A percentile compares a stretch with the other conserved stretches of the same genome.
phyloP scores from a whole-genome alignment of 2,888 invertebrate species.

The Trachelus stipa region DNA sequence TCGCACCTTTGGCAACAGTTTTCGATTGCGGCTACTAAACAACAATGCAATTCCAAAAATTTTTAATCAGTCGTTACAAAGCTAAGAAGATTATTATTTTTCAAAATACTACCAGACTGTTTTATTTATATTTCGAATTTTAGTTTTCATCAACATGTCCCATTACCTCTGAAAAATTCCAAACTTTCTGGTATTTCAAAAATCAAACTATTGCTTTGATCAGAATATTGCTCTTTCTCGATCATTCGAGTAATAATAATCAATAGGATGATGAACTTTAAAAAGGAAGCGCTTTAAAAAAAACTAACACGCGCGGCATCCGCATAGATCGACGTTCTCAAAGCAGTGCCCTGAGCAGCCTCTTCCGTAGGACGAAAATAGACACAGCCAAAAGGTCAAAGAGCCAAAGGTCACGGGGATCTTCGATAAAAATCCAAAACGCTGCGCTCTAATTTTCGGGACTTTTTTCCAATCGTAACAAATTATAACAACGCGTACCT shows the following conservation, averaged over 20 bases:
- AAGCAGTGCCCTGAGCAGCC: not conserved
- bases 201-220: not conserved
- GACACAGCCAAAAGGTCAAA: constrained; percentile 59
- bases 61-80: not conserved
- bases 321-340: not conserved
- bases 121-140: not conserved
- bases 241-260: not conserved
- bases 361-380: constrained; percentile 52
- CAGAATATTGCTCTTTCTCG: not conserved
- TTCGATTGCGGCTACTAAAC: not conserved
- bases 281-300: not conserved
- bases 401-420: not conserved
- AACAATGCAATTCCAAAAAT: not conserved
- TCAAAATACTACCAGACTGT: not conserved
- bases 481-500: constrained; percentile 50
- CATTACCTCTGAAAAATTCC: not conserved
- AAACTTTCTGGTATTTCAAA: not conserved
- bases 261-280: not conserved
- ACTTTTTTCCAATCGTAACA: not conserved
- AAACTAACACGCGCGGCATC: not conserved
- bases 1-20: not conserved
- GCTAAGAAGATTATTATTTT: not conserved
- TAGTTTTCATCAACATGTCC: not conserved
- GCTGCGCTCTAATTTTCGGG: not conserved
- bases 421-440: not conserved